A percentile compares a stretch with the other conserved stretches of the same genome.
Conservation (phyloP, 2,888 invertebrate species). For the Lepetodrilus schrolli region DNA sequence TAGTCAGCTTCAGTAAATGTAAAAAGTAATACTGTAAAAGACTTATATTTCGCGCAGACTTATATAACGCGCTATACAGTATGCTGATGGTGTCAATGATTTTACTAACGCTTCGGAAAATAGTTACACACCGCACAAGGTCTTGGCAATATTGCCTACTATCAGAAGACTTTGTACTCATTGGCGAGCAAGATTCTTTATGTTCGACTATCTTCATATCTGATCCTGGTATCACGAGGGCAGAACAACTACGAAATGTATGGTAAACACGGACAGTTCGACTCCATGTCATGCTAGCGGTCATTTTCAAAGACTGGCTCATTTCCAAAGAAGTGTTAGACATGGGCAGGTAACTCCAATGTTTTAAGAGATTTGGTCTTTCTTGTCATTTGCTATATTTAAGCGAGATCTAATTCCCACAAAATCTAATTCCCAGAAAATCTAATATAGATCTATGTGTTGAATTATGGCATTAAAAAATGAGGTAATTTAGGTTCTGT, state of each 20-base stretch:
- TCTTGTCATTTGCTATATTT: no score
- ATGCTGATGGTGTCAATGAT: no score
- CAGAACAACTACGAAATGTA: not conserved
- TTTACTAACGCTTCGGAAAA: not conserved
- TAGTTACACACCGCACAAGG: not conserved
- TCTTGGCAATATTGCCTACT: not conserved
- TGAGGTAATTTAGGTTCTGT: not conserved
- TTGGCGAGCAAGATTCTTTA: not conserved
- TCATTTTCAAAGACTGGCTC: not conserved
- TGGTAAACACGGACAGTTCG: not conserved
- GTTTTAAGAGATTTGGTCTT: not conserved
- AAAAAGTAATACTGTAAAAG: no score
- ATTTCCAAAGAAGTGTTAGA: not conserved
- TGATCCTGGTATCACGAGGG: not conserved
- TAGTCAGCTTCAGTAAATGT: no score
- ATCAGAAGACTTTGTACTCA: constrained; percentile 5
- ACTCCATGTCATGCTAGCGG: not conserved
- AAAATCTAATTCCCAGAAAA: not conserved
- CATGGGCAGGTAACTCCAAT: constrained; percentile 14
- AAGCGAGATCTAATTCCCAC: not conserved
- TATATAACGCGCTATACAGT: no score
- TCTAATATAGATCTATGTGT: not conserved
- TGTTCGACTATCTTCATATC: not conserved
- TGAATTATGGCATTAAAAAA: not conserved
- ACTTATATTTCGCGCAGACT: no score